Evolutionary conservation across 1,140 invertebrate species (phyloP).

Genomic region (Bombus sylvicola): DNA sequence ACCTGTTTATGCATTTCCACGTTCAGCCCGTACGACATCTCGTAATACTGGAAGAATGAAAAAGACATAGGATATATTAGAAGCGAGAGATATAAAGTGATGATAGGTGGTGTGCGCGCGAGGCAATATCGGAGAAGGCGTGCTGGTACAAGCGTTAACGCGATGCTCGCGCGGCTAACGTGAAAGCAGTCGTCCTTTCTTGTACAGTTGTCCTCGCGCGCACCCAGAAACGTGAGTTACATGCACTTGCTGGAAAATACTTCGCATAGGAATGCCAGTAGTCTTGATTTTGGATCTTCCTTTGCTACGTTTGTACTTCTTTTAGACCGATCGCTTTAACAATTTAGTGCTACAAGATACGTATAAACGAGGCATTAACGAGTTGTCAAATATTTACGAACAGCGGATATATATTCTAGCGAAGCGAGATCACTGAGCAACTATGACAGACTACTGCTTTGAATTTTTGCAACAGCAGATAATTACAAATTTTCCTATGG

Average conservation of each 20-base stretch:
- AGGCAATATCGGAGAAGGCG: slow-evolving; percentile 11
- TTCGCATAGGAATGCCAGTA: too few species aligned
- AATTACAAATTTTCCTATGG: too few species aligned
- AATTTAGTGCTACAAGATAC: background rate
- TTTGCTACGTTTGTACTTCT: background rate
- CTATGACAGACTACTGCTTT: too few species aligned
- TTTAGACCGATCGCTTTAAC: background rate
- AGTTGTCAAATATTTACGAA: background rate
- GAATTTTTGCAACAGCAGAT: too few species aligned
- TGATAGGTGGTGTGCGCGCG: background rate
- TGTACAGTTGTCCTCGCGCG: background rate
- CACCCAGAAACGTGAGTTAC: background rate
- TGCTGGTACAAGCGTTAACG: slow-evolving; percentile 35
- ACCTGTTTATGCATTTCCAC: slow-evolving; percentile 99
- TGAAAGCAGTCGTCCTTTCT: background rate
- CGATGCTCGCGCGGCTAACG: slow-evolving; percentile 10
- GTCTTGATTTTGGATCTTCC: background rate
- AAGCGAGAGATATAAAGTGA: slow-evolving; percentile 26
- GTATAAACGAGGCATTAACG: background rate
- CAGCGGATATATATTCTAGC: background rate
- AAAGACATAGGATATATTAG: slow-evolving; percentile 49
- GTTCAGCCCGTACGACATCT: slow-evolving; percentile 99
- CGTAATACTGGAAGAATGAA: slow-evolving; percentile 96
- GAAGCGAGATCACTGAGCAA: too few species aligned
- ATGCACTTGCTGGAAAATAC: background rate